Conservation (phyloP, 2,888 invertebrate species). For the Oligia latruncula region DNA sequence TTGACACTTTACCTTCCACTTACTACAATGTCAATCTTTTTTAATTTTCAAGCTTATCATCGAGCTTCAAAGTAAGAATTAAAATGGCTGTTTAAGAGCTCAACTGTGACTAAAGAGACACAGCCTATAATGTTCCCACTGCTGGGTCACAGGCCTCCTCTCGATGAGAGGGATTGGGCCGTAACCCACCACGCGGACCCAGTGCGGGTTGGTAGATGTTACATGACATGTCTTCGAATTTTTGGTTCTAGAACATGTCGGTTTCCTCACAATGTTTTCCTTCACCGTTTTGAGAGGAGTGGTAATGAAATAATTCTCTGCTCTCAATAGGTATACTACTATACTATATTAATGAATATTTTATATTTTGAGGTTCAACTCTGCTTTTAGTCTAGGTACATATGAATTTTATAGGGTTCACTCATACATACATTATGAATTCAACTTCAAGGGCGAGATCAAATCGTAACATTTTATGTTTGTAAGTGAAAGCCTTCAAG, state of each 20-base stretch:
- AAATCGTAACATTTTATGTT: constrained; percentile 21
- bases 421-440: constrained; percentile 21
- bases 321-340: too few relatives aligned
- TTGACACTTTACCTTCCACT: background rate
- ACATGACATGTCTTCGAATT: too few relatives aligned
- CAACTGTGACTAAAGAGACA: too few relatives aligned
- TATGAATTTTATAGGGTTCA: background rate
- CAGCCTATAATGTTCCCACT: background rate
- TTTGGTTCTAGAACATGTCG: too few relatives aligned
- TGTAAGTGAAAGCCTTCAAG: constrained; percentile 3
- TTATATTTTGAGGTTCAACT: background rate
- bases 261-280: background rate
- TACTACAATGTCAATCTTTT: background rate
- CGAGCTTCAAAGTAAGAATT: background rate
- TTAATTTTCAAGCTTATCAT: background rate
- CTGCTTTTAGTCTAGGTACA: constrained; percentile 1
- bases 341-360: background rate
- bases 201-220: background rate
- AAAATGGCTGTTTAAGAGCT: background rate
- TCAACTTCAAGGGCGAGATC: constrained; percentile 14
- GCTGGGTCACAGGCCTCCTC: background rate
- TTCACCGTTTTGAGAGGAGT: background rate
- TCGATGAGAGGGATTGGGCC: too few relatives aligned
- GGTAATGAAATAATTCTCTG: too few relatives aligned
- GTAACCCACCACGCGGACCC: background rate